Evolutionary conservation across 2,797 vertebrate species (phyloP).

Genomic region (Melopsittacus undulatus): DNA sequence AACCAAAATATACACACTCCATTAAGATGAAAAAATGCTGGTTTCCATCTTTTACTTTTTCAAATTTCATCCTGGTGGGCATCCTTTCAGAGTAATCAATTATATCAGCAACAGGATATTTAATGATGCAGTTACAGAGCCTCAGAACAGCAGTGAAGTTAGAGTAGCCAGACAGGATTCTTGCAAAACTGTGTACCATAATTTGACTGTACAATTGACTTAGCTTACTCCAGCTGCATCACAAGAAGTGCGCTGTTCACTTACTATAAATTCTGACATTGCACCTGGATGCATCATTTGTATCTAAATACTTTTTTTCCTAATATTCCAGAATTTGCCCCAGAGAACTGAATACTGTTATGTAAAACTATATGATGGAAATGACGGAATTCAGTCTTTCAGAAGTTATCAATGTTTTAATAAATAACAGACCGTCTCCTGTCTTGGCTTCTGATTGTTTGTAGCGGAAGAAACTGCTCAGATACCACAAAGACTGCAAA

Average conservation of each 20-base stretch:
- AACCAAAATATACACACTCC: background rate
- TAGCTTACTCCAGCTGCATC: background rate
- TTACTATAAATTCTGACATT: background rate
- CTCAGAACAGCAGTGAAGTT: background rate
- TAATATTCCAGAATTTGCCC: constrained; percentile 73
- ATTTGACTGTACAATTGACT: background rate
- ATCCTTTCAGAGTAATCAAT: constrained; percentile 13
- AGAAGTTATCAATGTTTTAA: constrained; percentile 80
- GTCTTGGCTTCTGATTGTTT: constrained; percentile 85
- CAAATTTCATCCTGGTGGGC: background rate
- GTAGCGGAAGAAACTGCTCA: constrained; percentile 81
- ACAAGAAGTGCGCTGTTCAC: background rate
- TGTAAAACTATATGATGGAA: constrained; percentile 83
- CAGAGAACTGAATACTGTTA: constrained; percentile 79
- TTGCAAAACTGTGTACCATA: background rate
- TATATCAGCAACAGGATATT: constrained; percentile 13
- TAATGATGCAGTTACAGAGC: background rate
- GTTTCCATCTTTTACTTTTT: background rate
- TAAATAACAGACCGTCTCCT: constrained; percentile 83
- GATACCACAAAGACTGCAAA: constrained; percentile 76
- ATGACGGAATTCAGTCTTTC: constrained; percentile 76
- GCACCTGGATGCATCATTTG: background rate
- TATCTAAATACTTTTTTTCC: background rate
- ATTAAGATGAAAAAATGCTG: constrained; percentile 1
- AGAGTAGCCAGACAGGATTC: background rate